Percentiles rank a stretch among this genome's conserved stretches.
Evolutionary conservation across 1,140 invertebrate species (phyloP).

Genomic region (Tetramorium parvispinum): DNA sequence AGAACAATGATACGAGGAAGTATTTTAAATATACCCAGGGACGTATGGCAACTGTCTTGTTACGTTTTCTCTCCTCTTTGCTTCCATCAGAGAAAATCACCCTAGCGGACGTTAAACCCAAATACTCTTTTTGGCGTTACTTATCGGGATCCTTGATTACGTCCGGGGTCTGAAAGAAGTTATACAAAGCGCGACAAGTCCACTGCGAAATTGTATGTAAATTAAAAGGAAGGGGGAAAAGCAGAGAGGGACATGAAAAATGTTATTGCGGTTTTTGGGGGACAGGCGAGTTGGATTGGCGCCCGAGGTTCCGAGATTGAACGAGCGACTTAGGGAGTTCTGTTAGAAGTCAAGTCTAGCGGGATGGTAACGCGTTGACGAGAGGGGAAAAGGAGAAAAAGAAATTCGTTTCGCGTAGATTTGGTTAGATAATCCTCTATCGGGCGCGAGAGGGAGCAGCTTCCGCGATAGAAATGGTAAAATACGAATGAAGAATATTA

Average conservation of each 20-base stretch:
- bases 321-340: slow-evolving; percentile 71
- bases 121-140: slow-evolving; percentile 31
- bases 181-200: slow-evolving; percentile 1
- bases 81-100: slow-evolving; percentile 13
- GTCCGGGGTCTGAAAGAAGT: slow-evolving; percentile 28
- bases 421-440: slow-evolving; percentile 71
- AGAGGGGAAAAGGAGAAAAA: slow-evolving; percentile 52
- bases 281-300: slow-evolving; percentile 41
- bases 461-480: slow-evolving; percentile 27
- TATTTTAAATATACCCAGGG: slow-evolving; percentile 8
- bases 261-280: slow-evolving; percentile 59
- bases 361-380: background rate
- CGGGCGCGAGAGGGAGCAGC: background rate
- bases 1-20: background rate
- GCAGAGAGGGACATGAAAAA: slow-evolving; percentile 35
- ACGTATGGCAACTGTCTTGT: slow-evolving; percentile 2
- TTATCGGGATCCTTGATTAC: slow-evolving; percentile 58
- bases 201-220: slow-evolving; percentile 66
- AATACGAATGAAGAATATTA: slow-evolving; percentile 63
- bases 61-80: background rate
- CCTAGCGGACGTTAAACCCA: background rate
- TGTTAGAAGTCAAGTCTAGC: slow-evolving; percentile 67
- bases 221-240: slow-evolving; percentile 61
- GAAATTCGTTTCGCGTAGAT: slow-evolving; percentile 69
- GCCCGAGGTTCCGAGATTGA: slow-evolving; percentile 63